Evolutionary conservation across 2,113 vertebrate genomes (phyloP), one percentile per base, ranked within the genome.

Genomic region (Cinclus cinclus): DNA sequence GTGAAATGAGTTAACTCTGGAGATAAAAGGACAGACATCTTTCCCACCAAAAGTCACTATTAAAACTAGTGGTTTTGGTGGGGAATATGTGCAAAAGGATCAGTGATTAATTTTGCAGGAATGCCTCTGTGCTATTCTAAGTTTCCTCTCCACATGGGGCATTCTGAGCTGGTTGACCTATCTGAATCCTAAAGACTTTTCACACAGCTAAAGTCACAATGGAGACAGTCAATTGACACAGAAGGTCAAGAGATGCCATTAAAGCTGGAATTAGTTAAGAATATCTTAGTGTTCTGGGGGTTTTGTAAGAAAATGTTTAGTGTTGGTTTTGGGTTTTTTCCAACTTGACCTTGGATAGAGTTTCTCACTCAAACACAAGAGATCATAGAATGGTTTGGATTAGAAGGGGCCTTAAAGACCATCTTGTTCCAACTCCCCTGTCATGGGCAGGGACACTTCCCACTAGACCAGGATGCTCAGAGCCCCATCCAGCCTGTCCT

Each of bases 51-150:
- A 83, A 80, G 18, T 16, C 13, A 2, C 4, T 49, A 10, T 31
- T 87, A 44, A 73, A 92, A 42, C 20, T 58, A 15, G 9, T 60
- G 28, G 3, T 33, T 60, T 76, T 87, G 21, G 18, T 87, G 59
- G 53, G 53, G 67, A 67, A 83, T 77, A 37, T 35, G 69, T 65
- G 56, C 14, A 35, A 74, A 88, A 20, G 41, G 13, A 55, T 42
- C 11, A 53, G 59, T 50, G 69, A 63, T 62, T 93, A 83, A 96
- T 65, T 94, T 91, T 49, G 3, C 31, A 84, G 77, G 86, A 92
- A 94, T 84, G 81, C 2, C 11, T 91, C 68, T 94, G 56, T 62
- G 41, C 77, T 94, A 89, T 94, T 93, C 42, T 85, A 42, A 91
- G 89, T 27, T 76, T 85, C 22, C 5, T 2, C 13, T 82, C 25